Percentiles rank a stretch among this genome's conserved stretches.
These are phyloP conservation scores for Aphaenogaster floridana DNA, from an alignment of 1,140 invertebrate species.

Conservation along the genomic window DNA sequence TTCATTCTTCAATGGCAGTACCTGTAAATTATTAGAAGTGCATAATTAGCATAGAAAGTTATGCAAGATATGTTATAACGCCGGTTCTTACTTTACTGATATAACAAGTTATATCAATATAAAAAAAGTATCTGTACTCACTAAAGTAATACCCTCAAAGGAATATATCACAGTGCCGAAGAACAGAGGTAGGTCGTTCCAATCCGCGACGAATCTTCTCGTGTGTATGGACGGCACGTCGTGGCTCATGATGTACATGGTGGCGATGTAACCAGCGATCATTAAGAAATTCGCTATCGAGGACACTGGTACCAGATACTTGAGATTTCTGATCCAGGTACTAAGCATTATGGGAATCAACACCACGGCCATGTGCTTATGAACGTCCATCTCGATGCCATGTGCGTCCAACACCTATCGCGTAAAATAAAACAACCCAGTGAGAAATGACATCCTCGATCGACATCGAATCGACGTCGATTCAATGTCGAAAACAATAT, in stretches of 20 bases:
- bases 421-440: not conserved
- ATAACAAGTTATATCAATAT: not conserved
- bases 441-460: no score
- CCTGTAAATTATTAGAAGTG: conserved; percentile 85
- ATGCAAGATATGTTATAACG: not conserved
- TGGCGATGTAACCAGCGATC: conserved; percentile 89
- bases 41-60: not conserved
- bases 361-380: conserved; percentile 91
- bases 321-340: conserved; percentile 92
- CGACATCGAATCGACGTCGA: no score
- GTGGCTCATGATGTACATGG: conserved; percentile 91
- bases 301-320: conserved; percentile 91
- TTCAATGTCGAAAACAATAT: no score
- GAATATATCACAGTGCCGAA: conserved; percentile 93
- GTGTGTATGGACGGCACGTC: conserved; percentile 89
- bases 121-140: conserved; percentile 81
- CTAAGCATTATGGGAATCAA: conserved; percentile 91
- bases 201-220: conserved; percentile 87
- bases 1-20: conserved; percentile 95
- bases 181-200: conserved; percentile 90
- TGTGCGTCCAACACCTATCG: conserved; percentile 89
- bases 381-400: conserved; percentile 88
- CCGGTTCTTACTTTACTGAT: not conserved
- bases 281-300: conserved; percentile 92
- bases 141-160: conserved; percentile 93